phyloP scores from a whole-genome alignment of 2,797 vertebrate genomes.

The Xenopus petersii region DNA sequence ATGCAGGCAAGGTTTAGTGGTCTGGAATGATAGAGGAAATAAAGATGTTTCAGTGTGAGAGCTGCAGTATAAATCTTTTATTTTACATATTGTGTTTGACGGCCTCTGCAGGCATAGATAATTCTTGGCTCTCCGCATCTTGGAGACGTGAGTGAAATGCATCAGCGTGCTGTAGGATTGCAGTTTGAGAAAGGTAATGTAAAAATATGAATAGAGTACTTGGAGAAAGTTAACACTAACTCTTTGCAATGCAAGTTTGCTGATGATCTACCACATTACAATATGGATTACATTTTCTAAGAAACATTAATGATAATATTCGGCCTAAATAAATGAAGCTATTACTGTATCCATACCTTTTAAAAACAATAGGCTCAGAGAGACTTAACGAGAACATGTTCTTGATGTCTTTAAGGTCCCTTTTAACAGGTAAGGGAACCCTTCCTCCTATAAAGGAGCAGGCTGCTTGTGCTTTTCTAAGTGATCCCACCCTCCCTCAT shows the following conservation, averaged over 20 bases:
- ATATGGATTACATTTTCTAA: no score
- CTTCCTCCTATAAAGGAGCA: no score
- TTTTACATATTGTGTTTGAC: slow-evolving; percentile 50
- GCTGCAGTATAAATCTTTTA: slow-evolving; percentile 50
- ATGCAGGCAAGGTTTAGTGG: slow-evolving; percentile 48
- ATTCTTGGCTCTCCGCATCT: slow-evolving; percentile 48
- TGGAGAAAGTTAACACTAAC: slow-evolving; percentile 3
- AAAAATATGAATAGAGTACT: slow-evolving; percentile 17
- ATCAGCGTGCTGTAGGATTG: slow-evolving; percentile 35
- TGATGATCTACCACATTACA: no score
- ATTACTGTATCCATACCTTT: no score
- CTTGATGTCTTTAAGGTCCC: no score
- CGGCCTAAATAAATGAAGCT: no score
- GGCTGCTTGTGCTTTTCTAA: no score
- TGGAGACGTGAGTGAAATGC: slow-evolving; percentile 43
- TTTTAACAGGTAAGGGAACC: no score
- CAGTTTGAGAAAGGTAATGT: slow-evolving; percentile 26
- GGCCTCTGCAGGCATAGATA: slow-evolving; percentile 47
- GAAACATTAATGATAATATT: no score
- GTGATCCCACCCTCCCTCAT: no score
- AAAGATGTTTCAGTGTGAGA: slow-evolving; percentile 45
- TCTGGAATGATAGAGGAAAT: slow-evolving; percentile 45
- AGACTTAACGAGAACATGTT: no score
- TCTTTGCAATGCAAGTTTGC: neutral
- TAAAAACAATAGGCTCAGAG: no score